A percentile compares a stretch with the other conserved stretches of the same genome.
phyloP scores from a whole-genome alignment of 2,797 vertebrate species.

The Bradypus variegatus region DNA sequence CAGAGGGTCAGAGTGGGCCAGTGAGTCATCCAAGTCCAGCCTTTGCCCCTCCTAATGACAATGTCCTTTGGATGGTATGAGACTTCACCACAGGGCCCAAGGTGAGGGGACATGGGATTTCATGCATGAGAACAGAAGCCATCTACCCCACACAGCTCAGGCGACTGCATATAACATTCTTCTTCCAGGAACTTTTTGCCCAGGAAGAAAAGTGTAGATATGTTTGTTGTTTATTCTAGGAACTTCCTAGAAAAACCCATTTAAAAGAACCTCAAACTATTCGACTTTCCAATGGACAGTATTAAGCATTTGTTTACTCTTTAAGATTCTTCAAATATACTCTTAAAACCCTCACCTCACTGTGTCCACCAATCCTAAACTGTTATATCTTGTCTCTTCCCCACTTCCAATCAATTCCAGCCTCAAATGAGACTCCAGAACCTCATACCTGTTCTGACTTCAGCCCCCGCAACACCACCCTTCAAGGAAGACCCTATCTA shows the following conservation, averaged over 20 bases:
- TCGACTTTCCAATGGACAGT: not conserved
- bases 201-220: not conserved
- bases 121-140: not conserved
- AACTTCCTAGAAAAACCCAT: not conserved
- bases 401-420: accelerated
- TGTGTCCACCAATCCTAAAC: accelerated
- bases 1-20: not conserved
- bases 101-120: not conserved
- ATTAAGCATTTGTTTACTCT: not conserved
- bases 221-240: not conserved
- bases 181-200: not conserved
- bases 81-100: accelerated
- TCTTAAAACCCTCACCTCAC: accelerated
- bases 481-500: too few relatives aligned
- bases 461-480: too few relatives aligned
- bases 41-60: not conserved
- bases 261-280: not conserved
- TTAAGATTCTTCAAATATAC: not conserved
- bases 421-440: too few relatives aligned
- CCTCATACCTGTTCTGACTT: accelerated
- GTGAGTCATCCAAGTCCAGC: not conserved
- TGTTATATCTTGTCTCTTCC: accelerated
- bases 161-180: accelerated
- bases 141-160: accelerated
- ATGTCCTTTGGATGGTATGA: not conserved